Base-by-base conservation (phyloP, 2,113 vertebrate species). In the Phaetusa simplex region DNA sequence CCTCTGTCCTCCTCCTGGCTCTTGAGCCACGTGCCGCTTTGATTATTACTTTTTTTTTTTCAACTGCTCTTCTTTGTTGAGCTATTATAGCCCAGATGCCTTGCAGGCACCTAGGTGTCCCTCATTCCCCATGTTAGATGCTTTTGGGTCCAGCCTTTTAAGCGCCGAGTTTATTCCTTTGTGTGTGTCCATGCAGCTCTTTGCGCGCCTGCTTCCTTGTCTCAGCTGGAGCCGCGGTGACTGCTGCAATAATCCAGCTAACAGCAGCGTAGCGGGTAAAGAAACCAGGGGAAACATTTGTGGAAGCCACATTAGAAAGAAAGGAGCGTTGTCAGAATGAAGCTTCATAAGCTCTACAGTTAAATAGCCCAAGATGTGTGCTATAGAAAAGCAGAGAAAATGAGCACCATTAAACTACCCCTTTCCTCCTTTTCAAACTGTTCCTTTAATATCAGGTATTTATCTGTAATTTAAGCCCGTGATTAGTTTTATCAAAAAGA, bases 401-500 rank as follows among this genome's bases (percentile, higher is more conserved):
- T 88, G 56, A 95, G 72, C 74, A 85, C 84, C 1, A 42, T 66
- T 88, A 73, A 93, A 95, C 78, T 71, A 92, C 74, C 70, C 86
- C 79, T 90, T 93, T 66, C 86, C 78, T 95, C 52, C 80, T 59
- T 94, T 87, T 88, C 82, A 88, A 90, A 89, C 82, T 56, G 66
- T 91, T 94, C 79, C 84, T 87, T 95, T 95, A 88, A 84, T 96
- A 96, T 94, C 3, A 3, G 69, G 80, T 91, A 84, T 93, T 97
- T 96, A 96, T 96, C 95, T 96, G 95, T 92, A 95, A 96, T 97
- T 96, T 96, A 95, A 96, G 95, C 88, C 88, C 21, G 6, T 94
- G 88, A 97, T 97, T 95, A 96, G 92, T 94, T 97, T 96, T 95
- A 95, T 93, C 93, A 96, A 94, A 96, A 94, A 96, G 91, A 92